These are phyloP conservation scores for Toxotes jaculatrix DNA, from an alignment of 2,113 vertebrate species.

Conservation along the genomic window DNA sequence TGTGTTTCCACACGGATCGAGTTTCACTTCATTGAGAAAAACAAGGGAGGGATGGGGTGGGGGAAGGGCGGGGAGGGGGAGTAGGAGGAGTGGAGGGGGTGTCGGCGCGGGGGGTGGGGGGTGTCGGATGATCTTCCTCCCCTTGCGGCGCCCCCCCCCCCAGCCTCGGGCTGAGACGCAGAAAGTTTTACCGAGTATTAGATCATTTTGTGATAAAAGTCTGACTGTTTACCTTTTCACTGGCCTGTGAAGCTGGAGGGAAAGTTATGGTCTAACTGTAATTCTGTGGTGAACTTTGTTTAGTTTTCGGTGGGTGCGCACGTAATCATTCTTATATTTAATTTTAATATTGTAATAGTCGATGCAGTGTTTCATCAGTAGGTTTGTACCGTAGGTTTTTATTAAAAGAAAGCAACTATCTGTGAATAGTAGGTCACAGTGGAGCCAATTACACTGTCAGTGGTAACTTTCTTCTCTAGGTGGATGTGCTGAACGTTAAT, in stretches of 20 bases:
- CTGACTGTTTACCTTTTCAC: not conserved
- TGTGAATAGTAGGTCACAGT: not conserved
- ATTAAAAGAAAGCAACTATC: not conserved
- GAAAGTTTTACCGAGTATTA: not conserved
- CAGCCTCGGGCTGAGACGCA: too few relatives aligned
- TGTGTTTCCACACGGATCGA: slow-evolving; percentile 75
- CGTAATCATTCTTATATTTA: not conserved
- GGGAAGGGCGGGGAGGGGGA: slow-evolving; percentile 32
- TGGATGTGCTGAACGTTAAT: not conserved
- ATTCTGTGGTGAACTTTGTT: not conserved
- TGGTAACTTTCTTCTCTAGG: not conserved
- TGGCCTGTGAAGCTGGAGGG: not conserved
- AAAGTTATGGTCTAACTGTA: not conserved
- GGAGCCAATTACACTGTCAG: not conserved
- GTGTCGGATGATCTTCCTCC: slow-evolving; percentile 23
- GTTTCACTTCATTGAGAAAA: slow-evolving; percentile 88
- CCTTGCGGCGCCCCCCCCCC: not conserved
- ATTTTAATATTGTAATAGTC: not conserved
- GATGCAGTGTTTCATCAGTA: not conserved
- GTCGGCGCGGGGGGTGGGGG: not conserved
- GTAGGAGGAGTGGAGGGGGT: not conserved
- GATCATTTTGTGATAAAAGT: not conserved
- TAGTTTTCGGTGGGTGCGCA: not conserved
- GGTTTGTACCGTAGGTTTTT: not conserved
- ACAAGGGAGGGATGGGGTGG: slow-evolving; percentile 70